Evolutionary conservation across 1,140 invertebrate genomes (phyloP).

Genomic region (Tribolium castaneum): DNA sequence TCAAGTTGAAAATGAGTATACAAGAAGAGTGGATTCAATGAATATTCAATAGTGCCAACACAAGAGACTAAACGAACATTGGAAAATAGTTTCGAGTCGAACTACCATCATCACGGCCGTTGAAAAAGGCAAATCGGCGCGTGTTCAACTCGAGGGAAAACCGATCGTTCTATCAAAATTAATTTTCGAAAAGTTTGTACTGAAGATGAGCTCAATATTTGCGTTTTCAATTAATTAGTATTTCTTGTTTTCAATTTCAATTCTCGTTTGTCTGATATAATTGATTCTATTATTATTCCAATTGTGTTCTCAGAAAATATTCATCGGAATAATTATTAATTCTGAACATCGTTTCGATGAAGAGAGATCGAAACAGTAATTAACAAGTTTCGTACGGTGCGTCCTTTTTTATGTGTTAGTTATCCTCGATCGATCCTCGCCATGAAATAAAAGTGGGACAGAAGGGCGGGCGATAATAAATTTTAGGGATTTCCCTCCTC

Average conservation of each 20-base stretch:
- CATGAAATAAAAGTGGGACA: conserved; percentile 18
- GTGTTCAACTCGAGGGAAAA: neutral
- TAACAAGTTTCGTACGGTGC: conserved; percentile 18
- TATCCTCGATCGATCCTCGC: neutral
- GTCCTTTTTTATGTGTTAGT: neutral
- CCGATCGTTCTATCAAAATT: conserved; percentile 41
- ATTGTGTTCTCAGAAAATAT: conserved; percentile 47
- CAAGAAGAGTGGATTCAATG: conserved; percentile 45
- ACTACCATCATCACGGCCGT: neutral
- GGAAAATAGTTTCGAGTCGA: conserved; percentile 44
- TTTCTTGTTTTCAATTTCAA: conserved; percentile 51
- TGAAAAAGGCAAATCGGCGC: neutral
- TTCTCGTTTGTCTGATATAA: conserved; percentile 47
- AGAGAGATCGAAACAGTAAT: conserved; percentile 30
- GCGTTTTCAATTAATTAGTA: conserved; percentile 52
- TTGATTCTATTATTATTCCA: conserved; percentile 51
- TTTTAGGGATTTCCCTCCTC: conserved; percentile 19
- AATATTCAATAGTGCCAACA: conserved; percentile 48
- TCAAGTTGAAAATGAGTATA: conserved; percentile 44
- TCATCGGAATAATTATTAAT: conserved; percentile 43
- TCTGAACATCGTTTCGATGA: neutral
- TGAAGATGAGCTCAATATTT: conserved; percentile 48
- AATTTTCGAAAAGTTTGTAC: conserved; percentile 46
- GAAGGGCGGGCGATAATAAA: conserved; percentile 16
- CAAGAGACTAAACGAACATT: conserved; percentile 45